These are phyloP conservation scores for Epizoanthus fatuus DNA, from an alignment of 92 coral and sea anemone species.

Conservation along the genomic window DNA sequence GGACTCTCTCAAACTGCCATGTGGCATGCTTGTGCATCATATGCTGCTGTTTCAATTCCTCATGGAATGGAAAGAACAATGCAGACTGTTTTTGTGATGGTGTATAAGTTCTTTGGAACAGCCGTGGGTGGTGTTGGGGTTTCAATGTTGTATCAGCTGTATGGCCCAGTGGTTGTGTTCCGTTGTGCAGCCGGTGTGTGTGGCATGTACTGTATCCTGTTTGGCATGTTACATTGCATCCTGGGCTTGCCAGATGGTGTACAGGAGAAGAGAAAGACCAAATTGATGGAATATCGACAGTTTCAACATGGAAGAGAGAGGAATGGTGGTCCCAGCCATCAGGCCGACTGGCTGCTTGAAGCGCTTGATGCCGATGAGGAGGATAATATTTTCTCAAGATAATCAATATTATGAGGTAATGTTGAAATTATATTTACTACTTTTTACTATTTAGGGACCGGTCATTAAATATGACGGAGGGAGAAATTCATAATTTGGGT, in stretches of 20 bases:
- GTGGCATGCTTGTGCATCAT: conserved; percentile 86
- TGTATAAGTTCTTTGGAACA: conserved; percentile 90
- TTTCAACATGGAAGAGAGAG: conserved; percentile 67
- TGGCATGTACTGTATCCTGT: conserved; percentile 82
- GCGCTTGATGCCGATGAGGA: conserved; percentile 97
- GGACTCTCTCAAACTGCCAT: conserved; percentile 87
- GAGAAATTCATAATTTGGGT: too few species aligned
- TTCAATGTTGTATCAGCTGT: conserved; percentile 85
- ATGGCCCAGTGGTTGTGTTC: conserved; percentile 88
- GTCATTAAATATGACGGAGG: too few species aligned
- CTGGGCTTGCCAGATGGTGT: conserved; percentile 82
- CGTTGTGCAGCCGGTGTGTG: conserved; percentile 98
- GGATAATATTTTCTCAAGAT: conserved; percentile 74
- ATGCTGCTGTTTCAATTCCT: conserved; percentile 83
- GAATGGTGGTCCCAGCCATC: conserved; percentile 57
- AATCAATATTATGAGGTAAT: too few species aligned
- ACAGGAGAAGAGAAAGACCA: conserved; percentile 67
- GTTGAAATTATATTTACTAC: too few species aligned
- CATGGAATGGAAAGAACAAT: conserved; percentile 93
- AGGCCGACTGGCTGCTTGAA: conserved; percentile 93
- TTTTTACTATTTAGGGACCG: too few species aligned
- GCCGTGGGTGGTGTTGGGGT: conserved; percentile 90
- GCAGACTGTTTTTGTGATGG: conserved; percentile 79
- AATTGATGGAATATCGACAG: conserved; percentile 74
- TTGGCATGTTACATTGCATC: conserved; percentile 86